phyloP scores from a whole-genome alignment of 2,888 invertebrate genomes.

The Himalopsyche kuldschensis region DNA sequence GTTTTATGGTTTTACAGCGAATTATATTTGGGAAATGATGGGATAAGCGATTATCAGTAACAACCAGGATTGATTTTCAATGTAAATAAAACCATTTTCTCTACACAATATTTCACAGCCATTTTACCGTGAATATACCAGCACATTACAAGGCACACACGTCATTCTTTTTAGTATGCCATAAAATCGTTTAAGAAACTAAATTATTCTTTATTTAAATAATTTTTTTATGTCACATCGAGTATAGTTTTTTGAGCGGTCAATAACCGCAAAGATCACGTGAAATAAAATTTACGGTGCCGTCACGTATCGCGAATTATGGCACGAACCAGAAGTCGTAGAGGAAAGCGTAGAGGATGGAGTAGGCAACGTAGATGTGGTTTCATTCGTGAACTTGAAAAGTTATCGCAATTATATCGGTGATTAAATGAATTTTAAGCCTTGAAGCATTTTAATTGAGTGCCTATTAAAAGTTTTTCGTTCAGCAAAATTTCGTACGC shows the following conservation, averaged over 20 bases:
- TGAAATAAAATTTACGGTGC: background rate
- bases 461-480: background rate
- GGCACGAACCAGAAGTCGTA: background rate
- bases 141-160: too few relatives aligned
- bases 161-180: too few relatives aligned
- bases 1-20: too few relatives aligned
- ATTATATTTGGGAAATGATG: too few relatives aligned
- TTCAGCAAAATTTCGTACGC: background rate
- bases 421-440: background rate
- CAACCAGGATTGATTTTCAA: too few relatives aligned
- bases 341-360: background rate
- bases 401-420: background rate
- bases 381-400: slow-evolving; percentile 1
- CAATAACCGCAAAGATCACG: background rate
- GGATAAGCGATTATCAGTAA: too few relatives aligned
- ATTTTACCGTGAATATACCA: too few relatives aligned
- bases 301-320: background rate
- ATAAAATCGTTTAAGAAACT: too few relatives aligned
- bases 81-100: too few relatives aligned
- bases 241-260: background rate
- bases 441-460: background rate
- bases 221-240: background rate
- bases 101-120: too few relatives aligned
- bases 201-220: background rate
- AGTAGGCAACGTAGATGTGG: background rate